Percentiles rank a stretch among this genome's conserved stretches.
phyloP scores from a whole-genome alignment of 2,888 invertebrate genomes.

The Drosophila longiperda region DNA sequence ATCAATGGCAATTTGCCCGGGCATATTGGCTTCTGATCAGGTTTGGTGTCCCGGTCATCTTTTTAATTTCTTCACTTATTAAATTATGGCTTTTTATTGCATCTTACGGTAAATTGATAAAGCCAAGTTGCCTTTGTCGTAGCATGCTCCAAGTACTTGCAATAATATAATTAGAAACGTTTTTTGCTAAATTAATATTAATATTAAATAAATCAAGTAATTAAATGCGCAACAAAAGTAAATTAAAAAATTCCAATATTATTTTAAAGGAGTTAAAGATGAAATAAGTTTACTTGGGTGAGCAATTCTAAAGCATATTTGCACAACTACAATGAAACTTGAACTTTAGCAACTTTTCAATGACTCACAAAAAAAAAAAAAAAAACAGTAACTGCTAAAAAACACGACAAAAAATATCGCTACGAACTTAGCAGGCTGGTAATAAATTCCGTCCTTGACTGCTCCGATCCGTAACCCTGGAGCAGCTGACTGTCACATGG shows the following conservation, averaged over 20 bases:
- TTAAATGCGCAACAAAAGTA: no score
- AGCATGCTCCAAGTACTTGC: slow-evolving; percentile 39
- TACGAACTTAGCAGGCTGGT: background rate
- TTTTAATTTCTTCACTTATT: slow-evolving; percentile 71
- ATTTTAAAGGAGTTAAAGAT: background rate
- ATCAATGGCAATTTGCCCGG: slow-evolving; percentile 41
- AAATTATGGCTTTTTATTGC: slow-evolving; percentile 63
- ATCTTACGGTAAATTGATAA: slow-evolving; percentile 26
- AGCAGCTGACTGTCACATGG: slow-evolving; percentile 14
- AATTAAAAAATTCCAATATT: background rate
- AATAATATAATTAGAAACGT: slow-evolving; percentile 58
- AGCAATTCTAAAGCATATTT: background rate
- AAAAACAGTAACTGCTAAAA: background rate
- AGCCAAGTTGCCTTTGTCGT: slow-evolving; percentile 18
- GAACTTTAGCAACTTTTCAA: background rate
- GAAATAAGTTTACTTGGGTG: background rate
- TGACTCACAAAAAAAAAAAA: background rate
- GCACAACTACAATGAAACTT: background rate
- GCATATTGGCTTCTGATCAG: slow-evolving; percentile 2
- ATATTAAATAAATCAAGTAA: background rate
- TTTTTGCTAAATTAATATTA: slow-evolving; percentile 3
- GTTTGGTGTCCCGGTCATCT: slow-evolving; percentile 7
- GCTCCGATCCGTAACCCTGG: slow-evolving; percentile 3
- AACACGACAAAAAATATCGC: background rate
- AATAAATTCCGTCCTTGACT: slow-evolving; percentile 7